Percentiles rank a stretch among this genome's conserved stretches.
These are phyloP conservation scores for Alloscopus bannaensis DNA, from an alignment of 2,888 invertebrate species.

Conservation along the genomic window DNA sequence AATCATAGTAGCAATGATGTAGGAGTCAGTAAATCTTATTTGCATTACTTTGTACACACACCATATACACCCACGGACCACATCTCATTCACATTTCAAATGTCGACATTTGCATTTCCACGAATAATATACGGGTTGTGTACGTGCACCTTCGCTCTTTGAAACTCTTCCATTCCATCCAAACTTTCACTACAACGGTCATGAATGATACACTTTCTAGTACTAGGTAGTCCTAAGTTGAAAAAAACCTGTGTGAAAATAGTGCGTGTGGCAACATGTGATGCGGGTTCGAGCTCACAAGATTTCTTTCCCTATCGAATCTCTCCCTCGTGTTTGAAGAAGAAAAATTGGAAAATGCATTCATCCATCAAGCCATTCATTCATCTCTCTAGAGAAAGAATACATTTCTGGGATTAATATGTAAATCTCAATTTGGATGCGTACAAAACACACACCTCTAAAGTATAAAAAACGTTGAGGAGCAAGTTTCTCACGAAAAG, in stretches of 20 bases:
- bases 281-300: constrained; percentile 10
- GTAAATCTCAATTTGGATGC: constrained; percentile 29
- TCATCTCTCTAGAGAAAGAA: constrained; percentile 15
- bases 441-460: background rate
- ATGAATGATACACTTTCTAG: background rate
- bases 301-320: background rate
- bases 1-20: no score
- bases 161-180: background rate
- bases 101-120: constrained; percentile 38
- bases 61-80: background rate
- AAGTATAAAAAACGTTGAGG: constrained; percentile 3
- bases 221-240: background rate
- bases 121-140: background rate
- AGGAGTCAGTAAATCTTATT: background rate
- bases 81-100: constrained; percentile 37
- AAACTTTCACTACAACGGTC: background rate
- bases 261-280: constrained; percentile 30
- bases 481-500: background rate
- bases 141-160: background rate
- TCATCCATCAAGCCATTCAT: constrained; percentile 47
- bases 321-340: background rate
- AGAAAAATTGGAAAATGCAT: constrained; percentile 45
- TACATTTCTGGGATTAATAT: constrained; percentile 22
- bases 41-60: background rate
- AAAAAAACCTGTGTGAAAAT: constrained; percentile 5